Base-by-base conservation (phyloP, 2,113 vertebrate genomes). In the Daubentonia madagascariensis region DNA sequence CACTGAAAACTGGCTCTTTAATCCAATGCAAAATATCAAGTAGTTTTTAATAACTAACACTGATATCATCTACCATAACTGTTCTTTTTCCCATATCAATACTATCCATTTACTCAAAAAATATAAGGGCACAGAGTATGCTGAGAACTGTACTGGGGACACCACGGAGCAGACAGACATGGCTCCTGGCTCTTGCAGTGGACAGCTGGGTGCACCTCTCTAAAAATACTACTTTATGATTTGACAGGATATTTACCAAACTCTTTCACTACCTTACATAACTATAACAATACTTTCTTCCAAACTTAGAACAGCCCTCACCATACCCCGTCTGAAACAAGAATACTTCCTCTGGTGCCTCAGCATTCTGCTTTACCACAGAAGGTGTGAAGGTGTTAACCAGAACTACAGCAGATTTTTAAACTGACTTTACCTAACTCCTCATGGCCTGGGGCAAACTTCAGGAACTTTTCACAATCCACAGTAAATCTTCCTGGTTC, bases 381-480 rank as follows among this genome's bases (percentile, higher is more conserved):
- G 2, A 75, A 93, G 30, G 79, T 84, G 54, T 72, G 2, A 75
- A 91, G 13, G 73, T 80, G 61, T 72, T 91, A 97, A 85, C 61
- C 83, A 85, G 59, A 50, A 81, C 81, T 70, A 76, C 7, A 79
- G 35, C 28, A 84, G 72, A 96, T 54, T 97, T 96, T 88, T 90
- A 93, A 89, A 88, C 63, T 96, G 87, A 96, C 65, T 96, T 86
- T 32, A 94, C 79, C 87, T n/a, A n/a, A 92, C 54, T 89, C 92
- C 89, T 97, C 57, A 52, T 17, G 59, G 50, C 92, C 80, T 87
- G 28, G 17, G 20, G 84, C 79, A 90, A 96, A 95, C 72, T 94
- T 89, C 90, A 96, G 92, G 75, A 95, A 94, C 92, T 92, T 92
- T 87, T 96, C 86, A 97, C 57, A 97, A 89, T 57, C 40, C 43